Conservation (phyloP, 2,113 vertebrate species). For the zebrafish (Danio rerio) region GRCz12tu NC_133193.1:18458001-18458500, state of each 20-base stretch:
- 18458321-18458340: slow-evolving; percentile 55
- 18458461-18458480: slow-evolving; percentile 63
- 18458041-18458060: slow-evolving; percentile 79
- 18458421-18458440: slow-evolving; percentile 72
- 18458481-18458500: not conserved
- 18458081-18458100: slow-evolving; percentile 84
- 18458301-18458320: slow-evolving; percentile 64
- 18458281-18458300: slow-evolving; percentile 78
- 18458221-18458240: slow-evolving; percentile 74
- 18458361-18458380: slow-evolving; percentile 71
- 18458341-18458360: slow-evolving; percentile 65
- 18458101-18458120: slow-evolving; percentile 82
- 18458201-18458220: slow-evolving; percentile 67
- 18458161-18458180: slow-evolving; percentile 79
- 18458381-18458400: slow-evolving; percentile 70
- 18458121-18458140: slow-evolving; percentile 82
- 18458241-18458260: slow-evolving; percentile 80
- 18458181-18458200: slow-evolving; percentile 47
- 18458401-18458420: slow-evolving; percentile 77
- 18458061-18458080: slow-evolving; percentile 83
- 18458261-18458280: slow-evolving; percentile 80
- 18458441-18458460: slow-evolving; percentile 57
- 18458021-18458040: slow-evolving; percentile 79
- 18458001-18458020: slow-evolving; percentile 72
- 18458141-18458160: slow-evolving; percentile 86